Evolutionary conservation across 2,113 vertebrate species (phyloP), one percentile per base, ranked within the genome.

Genomic region (Ammodytes marinus): DNA sequence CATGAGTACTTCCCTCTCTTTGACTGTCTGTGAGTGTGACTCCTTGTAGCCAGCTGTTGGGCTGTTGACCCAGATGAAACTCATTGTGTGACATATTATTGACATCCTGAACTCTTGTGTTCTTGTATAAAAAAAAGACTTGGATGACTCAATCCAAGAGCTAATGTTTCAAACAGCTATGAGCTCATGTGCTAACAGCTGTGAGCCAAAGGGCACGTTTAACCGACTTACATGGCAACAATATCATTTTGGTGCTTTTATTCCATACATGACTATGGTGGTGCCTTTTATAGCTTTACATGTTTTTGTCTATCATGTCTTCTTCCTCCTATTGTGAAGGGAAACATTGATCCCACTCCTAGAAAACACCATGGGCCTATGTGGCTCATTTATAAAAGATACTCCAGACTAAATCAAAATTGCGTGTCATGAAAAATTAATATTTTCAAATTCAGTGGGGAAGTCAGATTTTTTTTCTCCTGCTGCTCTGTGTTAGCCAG

Each of bases 371-470:
- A 53, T 35, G 11, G 2, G 35, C 67, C 60, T 27, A 66, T 53
- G 67, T 50, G 83, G 45, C 77, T 89, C 85, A 89, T 91, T 92
- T 84, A 89, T 91, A 71, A 92, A 92, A 86, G 47, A 92, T 89
- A 77, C 37, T 42, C n/a, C 53, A 54, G 68, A 74, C 50, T 68
- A 42, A 79, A 80, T 68, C 12, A 13, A 52, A 55, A 63, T 74
- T 78, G 64, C 10, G 3, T 19, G 47, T 46, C 43, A 83, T 90
- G 10, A 92, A 88, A 89, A 73, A 86, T 88, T 63, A 0, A 90
- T 71, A 7, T 76, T 71, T 39, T 60, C 63, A 65, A 74, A 80
- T 72, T 71, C 54, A 39, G 37, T 64, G 49, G 5, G 1, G 69
- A 35, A 13, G 50, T 60, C 64, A 6, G 59, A 75, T 72, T 74